Conservation (phyloP, 1,140 invertebrate species). For the Drosophila kurseongensis region DNA sequence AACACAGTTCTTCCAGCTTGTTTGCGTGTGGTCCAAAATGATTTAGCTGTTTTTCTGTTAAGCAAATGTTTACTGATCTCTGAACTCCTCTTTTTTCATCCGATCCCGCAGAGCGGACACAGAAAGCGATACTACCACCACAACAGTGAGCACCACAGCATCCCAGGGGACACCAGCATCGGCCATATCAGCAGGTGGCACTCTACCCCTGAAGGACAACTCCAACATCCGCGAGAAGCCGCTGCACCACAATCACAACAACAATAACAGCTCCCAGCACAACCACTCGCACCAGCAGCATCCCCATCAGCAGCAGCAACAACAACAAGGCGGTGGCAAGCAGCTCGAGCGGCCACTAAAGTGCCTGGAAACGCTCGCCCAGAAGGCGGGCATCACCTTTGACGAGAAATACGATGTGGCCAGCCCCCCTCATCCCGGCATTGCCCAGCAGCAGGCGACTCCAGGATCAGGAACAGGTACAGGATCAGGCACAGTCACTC, state of each 20-base stretch:
- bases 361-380: slow-evolving; percentile 88
- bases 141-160: slow-evolving; percentile 28
- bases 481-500: slow-evolving; percentile 7
- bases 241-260: slow-evolving; percentile 38
- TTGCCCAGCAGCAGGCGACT: slow-evolving; percentile 46
- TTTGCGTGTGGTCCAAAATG: slow-evolving; percentile 23
- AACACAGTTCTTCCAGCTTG: background rate
- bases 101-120: slow-evolving; percentile 67
- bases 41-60: slow-evolving; percentile 5
- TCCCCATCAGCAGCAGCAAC: slow-evolving; percentile 43
- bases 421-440: slow-evolving; percentile 84
- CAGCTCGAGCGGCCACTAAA: slow-evolving; percentile 86
- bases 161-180: slow-evolving; percentile 22
- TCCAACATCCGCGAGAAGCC: slow-evolving; percentile 73
- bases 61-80: slow-evolving; percentile 18
- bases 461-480: slow-evolving; percentile 43
- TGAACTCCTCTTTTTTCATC: background rate
- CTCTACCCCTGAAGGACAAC: slow-evolving; percentile 76
- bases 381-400: slow-evolving; percentile 88
- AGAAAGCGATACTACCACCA: slow-evolving; percentile 61
- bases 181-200: slow-evolving; percentile 25
- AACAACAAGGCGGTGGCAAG: slow-evolving; percentile 48
- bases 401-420: slow-evolving; percentile 89
- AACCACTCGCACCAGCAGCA: slow-evolving; percentile 32
- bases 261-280: slow-evolving; percentile 40